Percentiles rank a stretch among this genome's conserved stretches.
These are phyloP conservation scores for Pseudolaguvia tuberculata DNA, from an alignment of 2,113 vertebrate genomes.

Conservation along the genomic window DNA sequence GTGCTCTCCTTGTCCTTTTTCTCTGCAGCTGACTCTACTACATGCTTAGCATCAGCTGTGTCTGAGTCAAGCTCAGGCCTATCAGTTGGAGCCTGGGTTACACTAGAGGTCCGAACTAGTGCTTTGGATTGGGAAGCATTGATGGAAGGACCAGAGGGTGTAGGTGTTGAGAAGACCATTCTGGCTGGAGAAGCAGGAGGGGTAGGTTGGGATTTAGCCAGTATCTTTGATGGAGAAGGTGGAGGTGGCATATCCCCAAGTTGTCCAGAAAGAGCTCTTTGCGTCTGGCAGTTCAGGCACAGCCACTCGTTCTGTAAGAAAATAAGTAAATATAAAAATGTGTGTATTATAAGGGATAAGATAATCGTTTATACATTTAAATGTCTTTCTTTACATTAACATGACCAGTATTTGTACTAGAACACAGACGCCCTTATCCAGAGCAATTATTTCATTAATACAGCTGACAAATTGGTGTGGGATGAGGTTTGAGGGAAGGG, in stretches of 20 bases:
- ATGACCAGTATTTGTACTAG: too few species aligned
- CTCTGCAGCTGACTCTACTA: constrained; percentile 47
- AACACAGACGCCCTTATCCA: too few species aligned
- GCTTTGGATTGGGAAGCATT: constrained; percentile 45
- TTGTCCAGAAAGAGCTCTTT: constrained; percentile 87
- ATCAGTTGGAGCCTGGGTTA: constrained; percentile 53
- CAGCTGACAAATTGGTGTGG: too few species aligned
- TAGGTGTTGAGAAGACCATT: constrained; percentile 17
- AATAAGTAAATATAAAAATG: constrained; percentile 34
- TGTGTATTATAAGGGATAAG: not conserved
- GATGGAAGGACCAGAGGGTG: constrained; percentile 41
- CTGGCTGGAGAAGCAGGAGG: constrained; percentile 43
- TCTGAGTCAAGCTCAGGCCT: constrained; percentile 60
- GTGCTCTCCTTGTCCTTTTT: constrained; percentile 49
- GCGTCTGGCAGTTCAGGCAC: constrained; percentile 94
- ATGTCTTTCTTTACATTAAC: too few species aligned
- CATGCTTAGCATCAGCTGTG: constrained; percentile 35
- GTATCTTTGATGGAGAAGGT: constrained; percentile 63
- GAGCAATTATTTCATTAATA: too few species aligned
- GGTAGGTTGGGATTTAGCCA: constrained; percentile 55
- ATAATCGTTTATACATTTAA: not conserved
- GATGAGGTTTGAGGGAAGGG: too few species aligned
- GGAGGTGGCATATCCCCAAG: constrained; percentile 74
- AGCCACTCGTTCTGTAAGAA: constrained; percentile 91
- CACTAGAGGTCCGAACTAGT: constrained; percentile 31